Evolutionary conservation across 2,888 invertebrate species (phyloP).

Genomic region (Noctua fimbriata): DNA sequence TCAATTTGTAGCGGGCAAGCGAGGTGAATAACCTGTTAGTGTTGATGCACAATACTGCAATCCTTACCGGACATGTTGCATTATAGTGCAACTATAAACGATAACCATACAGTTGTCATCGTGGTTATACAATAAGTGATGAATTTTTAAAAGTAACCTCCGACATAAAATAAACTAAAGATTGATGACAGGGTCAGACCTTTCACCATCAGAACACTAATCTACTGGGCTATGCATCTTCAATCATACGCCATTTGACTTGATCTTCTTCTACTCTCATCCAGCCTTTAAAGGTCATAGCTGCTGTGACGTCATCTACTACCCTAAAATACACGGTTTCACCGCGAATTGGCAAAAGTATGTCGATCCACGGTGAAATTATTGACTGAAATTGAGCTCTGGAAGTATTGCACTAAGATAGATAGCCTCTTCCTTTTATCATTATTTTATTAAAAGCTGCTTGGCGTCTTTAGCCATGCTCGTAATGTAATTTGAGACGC

Average conservation of each 20-base stretch:
- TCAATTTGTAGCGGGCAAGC: constrained; percentile 6
- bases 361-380: no score
- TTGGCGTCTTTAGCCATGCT: not conserved
- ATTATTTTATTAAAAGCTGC: not conserved
- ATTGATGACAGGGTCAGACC: not conserved
- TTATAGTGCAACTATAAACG: constrained; percentile 9
- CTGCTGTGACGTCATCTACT: not conserved
- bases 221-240: not conserved
- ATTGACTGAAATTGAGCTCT: not conserved
- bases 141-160: not conserved
- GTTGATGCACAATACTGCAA: constrained; percentile 29
- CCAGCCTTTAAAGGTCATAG: not conserved
- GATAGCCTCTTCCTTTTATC: not conserved
- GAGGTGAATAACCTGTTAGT: constrained; percentile 37
- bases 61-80: constrained; percentile 19
- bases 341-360: no score
- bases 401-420: not conserved
- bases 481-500: not conserved
- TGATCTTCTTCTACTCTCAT: not conserved
- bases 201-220: not conserved
- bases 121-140: constrained; percentile 6
- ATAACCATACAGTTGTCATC: constrained; percentile 18
- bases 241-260: not conserved
- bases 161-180: not conserved
- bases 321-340: not conserved